Conservation (phyloP, 2,113 vertebrate genomes). For the Hymenochirus boettgeri region DNA sequence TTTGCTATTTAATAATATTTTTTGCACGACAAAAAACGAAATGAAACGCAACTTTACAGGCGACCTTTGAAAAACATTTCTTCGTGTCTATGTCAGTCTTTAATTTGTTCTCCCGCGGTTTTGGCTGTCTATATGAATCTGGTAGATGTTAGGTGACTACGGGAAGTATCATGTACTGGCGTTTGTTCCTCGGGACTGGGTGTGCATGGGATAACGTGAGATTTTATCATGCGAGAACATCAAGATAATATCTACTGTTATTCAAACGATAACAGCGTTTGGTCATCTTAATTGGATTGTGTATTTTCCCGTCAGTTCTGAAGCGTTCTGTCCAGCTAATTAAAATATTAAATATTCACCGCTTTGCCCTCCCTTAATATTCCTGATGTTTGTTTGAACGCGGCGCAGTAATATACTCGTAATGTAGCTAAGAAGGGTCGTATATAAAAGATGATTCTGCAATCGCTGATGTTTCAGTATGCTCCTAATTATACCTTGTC, state of each 20-base stretch:
- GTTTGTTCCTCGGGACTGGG: not conserved
- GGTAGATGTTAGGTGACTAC: conserved; percentile 13
- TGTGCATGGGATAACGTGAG: no score
- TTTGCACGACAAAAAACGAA: no score
- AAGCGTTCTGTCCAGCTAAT: not conserved
- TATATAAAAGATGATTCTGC: not conserved
- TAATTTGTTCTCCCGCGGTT: no score
- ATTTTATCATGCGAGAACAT: no score
- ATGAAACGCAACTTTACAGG: not conserved
- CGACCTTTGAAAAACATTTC: not conserved
- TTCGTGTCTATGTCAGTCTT: no score
- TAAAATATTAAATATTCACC: not conserved
- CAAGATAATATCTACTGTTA: conserved; percentile 26
- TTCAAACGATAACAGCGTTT: conserved; percentile 16
- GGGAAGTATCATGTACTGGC: not conserved
- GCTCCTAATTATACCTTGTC: not conserved
- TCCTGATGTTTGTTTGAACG: not conserved
- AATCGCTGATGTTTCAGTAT: no score
- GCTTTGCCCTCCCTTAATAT: conserved; percentile 1
- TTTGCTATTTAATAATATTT: no score
- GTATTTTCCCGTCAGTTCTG: not conserved
- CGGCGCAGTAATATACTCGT: not conserved
- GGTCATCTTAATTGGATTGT: conserved; percentile 29
- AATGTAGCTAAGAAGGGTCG: not conserved
- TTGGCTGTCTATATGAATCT: conserved; percentile 25